phyloP scores from a whole-genome alignment of 92 coral and sea anemone species.

The Bergia sp. region DNA sequence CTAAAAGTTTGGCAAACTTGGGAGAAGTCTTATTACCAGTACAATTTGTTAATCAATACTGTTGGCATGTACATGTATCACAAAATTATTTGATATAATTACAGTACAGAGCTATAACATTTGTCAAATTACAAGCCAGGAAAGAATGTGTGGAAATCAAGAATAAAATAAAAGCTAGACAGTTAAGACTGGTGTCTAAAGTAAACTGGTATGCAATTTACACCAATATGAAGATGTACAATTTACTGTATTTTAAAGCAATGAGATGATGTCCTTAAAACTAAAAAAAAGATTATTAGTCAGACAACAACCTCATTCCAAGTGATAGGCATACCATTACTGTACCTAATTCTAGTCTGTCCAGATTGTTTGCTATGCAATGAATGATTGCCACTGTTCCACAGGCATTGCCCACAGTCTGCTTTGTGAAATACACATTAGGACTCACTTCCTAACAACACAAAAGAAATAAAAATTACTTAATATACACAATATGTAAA shows the following conservation, averaged over 20 bases:
- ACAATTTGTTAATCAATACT: too few relatives aligned
- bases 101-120: too few relatives aligned
- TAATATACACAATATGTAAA: background rate
- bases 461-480: background rate
- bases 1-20: too few relatives aligned
- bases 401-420: conserved; percentile 97
- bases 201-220: too few relatives aligned
- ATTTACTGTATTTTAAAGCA: background rate
- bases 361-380: conserved; percentile 88
- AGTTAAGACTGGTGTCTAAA: too few relatives aligned
- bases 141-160: too few relatives aligned
- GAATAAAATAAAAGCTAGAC: too few relatives aligned
- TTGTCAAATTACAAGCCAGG: too few relatives aligned
- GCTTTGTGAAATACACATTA: conserved; percentile 87
- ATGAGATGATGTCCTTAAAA: background rate
- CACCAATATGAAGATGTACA: too few relatives aligned
- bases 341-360: conserved; percentile 72
- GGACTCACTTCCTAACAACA: conserved; percentile 76
- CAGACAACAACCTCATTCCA: background rate
- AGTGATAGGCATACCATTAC: background rate
- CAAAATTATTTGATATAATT: too few relatives aligned
- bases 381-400: conserved; percentile 97
- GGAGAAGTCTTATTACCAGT: too few relatives aligned
- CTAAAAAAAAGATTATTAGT: background rate
- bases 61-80: too few relatives aligned